phyloP scores from a whole-genome alignment of 2,888 invertebrate genomes.

The Phyto melanocephala region DNA sequence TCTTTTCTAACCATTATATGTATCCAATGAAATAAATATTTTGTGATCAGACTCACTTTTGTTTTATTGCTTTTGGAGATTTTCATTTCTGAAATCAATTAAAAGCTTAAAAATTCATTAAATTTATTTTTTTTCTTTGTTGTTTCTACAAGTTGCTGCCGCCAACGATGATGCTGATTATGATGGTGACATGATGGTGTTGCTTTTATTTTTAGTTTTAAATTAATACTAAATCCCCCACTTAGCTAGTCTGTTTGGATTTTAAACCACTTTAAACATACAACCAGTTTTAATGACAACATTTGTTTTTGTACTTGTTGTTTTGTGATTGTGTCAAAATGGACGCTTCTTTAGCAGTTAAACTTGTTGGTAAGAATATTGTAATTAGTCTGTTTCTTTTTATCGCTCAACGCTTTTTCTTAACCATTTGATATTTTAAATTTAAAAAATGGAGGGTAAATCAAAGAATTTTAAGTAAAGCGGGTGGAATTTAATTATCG shows the following conservation, averaged over 20 bases:
- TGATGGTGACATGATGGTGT: not conserved
- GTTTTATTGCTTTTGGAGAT: conserved; percentile 1
- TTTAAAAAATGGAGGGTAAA: not conserved
- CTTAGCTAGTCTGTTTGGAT: not conserved
- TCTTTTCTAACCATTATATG: too few species aligned
- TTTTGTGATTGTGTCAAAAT: not conserved
- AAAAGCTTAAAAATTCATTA: conserved; percentile 49
- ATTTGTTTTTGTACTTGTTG: not conserved
- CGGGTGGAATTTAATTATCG: conserved; percentile 37
- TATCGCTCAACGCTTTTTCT: conserved; percentile 25
- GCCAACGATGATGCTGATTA: not conserved
- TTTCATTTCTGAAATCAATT: conserved; percentile 13
- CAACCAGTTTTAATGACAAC: conserved; percentile 23
- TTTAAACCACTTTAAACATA: conserved; percentile 12
- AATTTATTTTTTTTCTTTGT: not conserved
- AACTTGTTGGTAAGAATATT: conserved; percentile 28
- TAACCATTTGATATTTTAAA: conserved; percentile 11
- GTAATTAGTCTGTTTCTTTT: conserved; percentile 56
- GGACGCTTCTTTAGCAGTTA: conserved; percentile 18
- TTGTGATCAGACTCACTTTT: conserved; percentile 7
- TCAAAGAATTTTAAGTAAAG: not conserved
- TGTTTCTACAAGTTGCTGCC: not conserved
- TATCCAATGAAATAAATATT: not conserved
- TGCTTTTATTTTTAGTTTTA: conserved; percentile 10
- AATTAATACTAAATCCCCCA: conserved; percentile 40